A percentile compares a stretch with the other conserved stretches of the same genome.
phyloP scores from a whole-genome alignment of 1,140 invertebrate species.

The Halesus radiatus region DNA sequence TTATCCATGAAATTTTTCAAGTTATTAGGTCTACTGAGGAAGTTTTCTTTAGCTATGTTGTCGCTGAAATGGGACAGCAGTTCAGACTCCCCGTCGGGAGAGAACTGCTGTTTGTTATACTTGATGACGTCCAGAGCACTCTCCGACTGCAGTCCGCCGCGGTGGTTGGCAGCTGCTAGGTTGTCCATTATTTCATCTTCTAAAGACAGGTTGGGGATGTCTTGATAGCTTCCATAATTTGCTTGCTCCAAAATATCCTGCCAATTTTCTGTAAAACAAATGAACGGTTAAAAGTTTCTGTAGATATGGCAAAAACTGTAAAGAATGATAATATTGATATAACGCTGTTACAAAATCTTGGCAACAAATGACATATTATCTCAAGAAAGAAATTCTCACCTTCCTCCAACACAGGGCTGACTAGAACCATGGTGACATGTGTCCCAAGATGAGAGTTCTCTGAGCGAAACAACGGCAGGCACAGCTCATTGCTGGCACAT shows the following conservation, averaged over 20 bases:
- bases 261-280: slow-evolving; percentile 65
- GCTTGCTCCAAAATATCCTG: slow-evolving; percentile 67
- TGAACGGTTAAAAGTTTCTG: too few species aligned
- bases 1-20: slow-evolving; percentile 57
- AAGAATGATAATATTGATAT: too few species aligned
- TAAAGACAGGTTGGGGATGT: slow-evolving; percentile 61
- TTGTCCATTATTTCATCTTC: slow-evolving; percentile 66
- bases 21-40: slow-evolving; percentile 44
- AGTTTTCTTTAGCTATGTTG: slow-evolving; percentile 54
- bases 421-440: slow-evolving; percentile 82
- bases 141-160: slow-evolving; percentile 61
- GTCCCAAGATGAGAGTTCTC: slow-evolving; percentile 70
- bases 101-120: slow-evolving; percentile 46
- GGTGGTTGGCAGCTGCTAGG: slow-evolving; percentile 60
- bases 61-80: slow-evolving; percentile 62
- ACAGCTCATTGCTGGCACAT: slow-evolving; percentile 79
- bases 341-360: not conserved
- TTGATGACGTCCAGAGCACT: slow-evolving; percentile 54
- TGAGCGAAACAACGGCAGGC: slow-evolving; percentile 74
- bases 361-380: too few species aligned
- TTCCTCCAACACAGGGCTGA: slow-evolving; percentile 75
- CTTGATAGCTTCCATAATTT: slow-evolving; percentile 63
- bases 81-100: slow-evolving; percentile 65
- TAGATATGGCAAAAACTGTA: too few species aligned
- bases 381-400: slow-evolving; percentile 55